Evolutionary conservation across 1,140 invertebrate genomes (phyloP).

Genomic region (Saxidomus purpurata): DNA sequence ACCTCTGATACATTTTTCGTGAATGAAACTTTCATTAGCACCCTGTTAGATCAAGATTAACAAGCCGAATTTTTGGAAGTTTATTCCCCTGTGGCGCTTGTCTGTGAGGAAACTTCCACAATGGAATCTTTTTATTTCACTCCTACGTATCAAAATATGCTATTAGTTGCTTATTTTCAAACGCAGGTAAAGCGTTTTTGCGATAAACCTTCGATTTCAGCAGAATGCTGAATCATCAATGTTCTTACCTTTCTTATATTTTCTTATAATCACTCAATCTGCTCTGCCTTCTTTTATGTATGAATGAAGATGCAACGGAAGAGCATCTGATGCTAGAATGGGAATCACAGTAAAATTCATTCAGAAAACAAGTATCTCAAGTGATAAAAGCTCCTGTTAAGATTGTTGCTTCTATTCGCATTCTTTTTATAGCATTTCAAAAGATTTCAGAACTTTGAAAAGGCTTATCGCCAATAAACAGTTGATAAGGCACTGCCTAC

Average conservation of each 20-base stretch:
- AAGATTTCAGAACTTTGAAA: neutral
- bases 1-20: constrained; percentile 5
- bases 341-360: neutral
- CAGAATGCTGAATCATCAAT: constrained; percentile 22
- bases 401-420: neutral
- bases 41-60: constrained; percentile 7
- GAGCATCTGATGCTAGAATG: neutral
- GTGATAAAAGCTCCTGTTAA: constrained; percentile 1
- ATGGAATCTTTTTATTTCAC: neutral
- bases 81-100: neutral
- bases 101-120: neutral
- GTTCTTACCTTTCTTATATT: constrained; percentile 24
- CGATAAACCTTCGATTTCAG: neutral
- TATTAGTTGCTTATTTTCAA: neutral
- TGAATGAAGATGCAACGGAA: constrained; percentile 28
- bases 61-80: neutral
- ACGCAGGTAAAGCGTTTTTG: neutral
- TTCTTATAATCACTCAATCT: constrained; percentile 4
- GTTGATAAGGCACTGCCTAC: neutral
- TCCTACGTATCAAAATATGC: neutral
- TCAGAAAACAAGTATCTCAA: constrained; percentile 29
- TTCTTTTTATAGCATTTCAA: constrained; percentile 26
- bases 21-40: constrained; percentile 31
- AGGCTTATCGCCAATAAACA: neutral
- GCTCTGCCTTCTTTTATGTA: constrained; percentile 14